Conservation (phyloP, 2,113 vertebrate genomes). For the Diglossa brunneiventris region DNA sequence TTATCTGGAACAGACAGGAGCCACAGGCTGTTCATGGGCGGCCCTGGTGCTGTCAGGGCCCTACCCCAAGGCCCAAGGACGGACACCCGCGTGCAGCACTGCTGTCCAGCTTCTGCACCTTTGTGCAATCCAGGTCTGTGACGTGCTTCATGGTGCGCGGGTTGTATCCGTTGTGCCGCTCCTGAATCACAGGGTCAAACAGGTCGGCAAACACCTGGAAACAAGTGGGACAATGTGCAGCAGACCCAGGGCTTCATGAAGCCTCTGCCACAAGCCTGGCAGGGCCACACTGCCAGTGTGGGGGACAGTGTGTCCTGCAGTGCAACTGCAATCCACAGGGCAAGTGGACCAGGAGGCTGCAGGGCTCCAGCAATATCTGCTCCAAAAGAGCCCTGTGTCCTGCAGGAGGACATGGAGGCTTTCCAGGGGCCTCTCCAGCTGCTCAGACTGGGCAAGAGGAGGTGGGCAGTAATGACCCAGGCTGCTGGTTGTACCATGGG, state of each 20-base stretch:
- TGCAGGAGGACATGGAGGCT: background rate
- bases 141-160: slow-evolving; percentile 87
- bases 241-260: background rate
- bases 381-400: background rate
- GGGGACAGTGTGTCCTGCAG: background rate
- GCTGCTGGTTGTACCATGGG: background rate
- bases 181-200: slow-evolving; percentile 90
- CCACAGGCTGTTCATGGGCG: accelerated
- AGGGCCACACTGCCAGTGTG: background rate
- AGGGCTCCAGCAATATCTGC: background rate
- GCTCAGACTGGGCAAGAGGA: background rate
- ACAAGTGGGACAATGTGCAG: background rate
- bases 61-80: background rate
- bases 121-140: slow-evolving; percentile 89
- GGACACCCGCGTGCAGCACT: accelerated
- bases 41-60: background rate
- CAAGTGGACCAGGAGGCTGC: background rate
- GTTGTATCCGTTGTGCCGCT: slow-evolving; percentile 95
- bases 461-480: background rate
- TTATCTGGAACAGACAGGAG: slow-evolving; percentile 62
- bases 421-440: background rate
- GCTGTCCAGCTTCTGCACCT: slow-evolving; percentile 68
- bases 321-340: background rate
- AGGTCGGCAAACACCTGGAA: slow-evolving; percentile 90
- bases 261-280: background rate